phyloP scores from a whole-genome alignment of 1,140 invertebrate genomes.

The Scaptodrosophila lebanonensis region DNA sequence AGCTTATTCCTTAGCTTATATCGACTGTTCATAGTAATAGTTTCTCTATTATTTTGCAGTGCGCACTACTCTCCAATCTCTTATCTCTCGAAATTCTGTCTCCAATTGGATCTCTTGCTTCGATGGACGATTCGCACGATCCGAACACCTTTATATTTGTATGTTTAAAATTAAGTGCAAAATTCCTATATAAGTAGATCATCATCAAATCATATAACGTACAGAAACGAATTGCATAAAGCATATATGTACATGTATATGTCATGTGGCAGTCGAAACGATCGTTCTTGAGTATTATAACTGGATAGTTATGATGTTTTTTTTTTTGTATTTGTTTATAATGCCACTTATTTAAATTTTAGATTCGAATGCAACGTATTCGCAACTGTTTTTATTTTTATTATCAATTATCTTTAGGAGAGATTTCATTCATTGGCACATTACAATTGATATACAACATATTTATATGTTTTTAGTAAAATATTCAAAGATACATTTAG shows the following conservation, averaged over 20 bases:
- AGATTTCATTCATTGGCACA: too few relatives aligned
- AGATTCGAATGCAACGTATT: too few relatives aligned
- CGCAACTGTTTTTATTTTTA: too few relatives aligned
- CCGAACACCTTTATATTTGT: slow-evolving; percentile 4
- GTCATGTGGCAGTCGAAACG: too few relatives aligned
- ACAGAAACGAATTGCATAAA: too few relatives aligned
- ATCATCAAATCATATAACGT: too few relatives aligned
- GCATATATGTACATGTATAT: slow-evolving; percentile 4
- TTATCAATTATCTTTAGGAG: too few relatives aligned
- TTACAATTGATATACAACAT: not conserved
- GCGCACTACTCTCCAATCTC: not conserved
- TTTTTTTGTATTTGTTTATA: slow-evolving; percentile 6
- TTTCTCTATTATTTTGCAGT: slow-evolving; percentile 2
- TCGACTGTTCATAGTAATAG: too few relatives aligned
- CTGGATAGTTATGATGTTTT: slow-evolving; percentile 13
- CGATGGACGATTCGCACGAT: not conserved
- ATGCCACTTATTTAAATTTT: not conserved
- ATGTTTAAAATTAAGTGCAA: slow-evolving; percentile 27
- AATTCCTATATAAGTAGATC: slow-evolving; percentile 61
- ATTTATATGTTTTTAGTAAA: too few relatives aligned
- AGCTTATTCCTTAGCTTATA: too few relatives aligned
- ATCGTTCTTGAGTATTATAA: slow-evolving; percentile 65
- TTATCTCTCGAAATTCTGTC: not conserved
- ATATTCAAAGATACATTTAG: not conserved
- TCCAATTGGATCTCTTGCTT: slow-evolving; percentile 3